phyloP scores from a whole-genome alignment of 2,113 vertebrate species.

The Telmatochromis sp. region DNA sequence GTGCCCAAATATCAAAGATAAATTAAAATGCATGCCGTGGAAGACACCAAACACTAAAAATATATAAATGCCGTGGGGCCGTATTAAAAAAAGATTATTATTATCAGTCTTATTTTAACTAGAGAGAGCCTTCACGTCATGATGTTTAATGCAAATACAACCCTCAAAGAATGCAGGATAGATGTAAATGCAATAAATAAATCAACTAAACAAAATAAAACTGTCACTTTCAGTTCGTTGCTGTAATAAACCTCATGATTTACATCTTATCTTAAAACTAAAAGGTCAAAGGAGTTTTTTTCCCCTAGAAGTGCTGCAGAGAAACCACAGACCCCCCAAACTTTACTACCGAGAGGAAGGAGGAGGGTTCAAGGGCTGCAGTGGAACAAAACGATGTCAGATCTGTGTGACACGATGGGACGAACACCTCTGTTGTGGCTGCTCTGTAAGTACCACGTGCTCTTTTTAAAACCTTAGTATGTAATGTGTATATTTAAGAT shows the following conservation, averaged over 20 bases:
- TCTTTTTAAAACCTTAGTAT: not conserved
- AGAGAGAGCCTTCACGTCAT: accelerated
- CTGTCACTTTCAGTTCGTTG: accelerated
- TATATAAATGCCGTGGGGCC: accelerated
- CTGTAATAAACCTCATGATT: accelerated
- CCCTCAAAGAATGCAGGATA: not conserved
- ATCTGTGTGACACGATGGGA: not conserved
- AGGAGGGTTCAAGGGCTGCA: not conserved
- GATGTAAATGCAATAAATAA: accelerated
- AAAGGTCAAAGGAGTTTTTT: not conserved
- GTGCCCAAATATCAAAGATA: not conserved
- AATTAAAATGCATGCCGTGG: accelerated
- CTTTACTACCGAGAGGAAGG: accelerated
- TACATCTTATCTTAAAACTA: not conserved
- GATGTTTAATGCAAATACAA: not conserved
- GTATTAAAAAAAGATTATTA: not conserved
- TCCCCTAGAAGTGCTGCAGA: accelerated
- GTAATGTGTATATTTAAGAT: accelerated
- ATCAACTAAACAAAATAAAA: not conserved
- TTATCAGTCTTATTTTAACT: accelerated
- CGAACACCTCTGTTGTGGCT: accelerated
- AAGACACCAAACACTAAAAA: not conserved
- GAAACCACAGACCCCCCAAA: accelerated
- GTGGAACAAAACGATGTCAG: accelerated
- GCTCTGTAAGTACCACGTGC: accelerated